Evolutionary conservation across 2,888 invertebrate genomes (phyloP).

Genomic region (Drosophila monieri): DNA sequence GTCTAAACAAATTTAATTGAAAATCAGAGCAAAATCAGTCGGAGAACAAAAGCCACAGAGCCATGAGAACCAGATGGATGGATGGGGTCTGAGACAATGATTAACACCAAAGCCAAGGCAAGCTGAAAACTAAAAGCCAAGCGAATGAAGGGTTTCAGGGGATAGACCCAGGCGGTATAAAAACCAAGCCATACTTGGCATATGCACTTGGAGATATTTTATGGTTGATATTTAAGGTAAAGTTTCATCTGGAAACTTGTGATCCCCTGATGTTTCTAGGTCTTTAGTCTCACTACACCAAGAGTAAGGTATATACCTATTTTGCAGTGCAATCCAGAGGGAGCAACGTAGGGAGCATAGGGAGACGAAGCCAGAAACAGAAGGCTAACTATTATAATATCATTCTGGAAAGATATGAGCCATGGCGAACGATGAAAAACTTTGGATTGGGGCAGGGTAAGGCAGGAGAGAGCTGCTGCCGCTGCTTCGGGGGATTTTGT

Average conservation of each 20-base stretch:
- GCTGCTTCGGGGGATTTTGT: conserved; percentile 72
- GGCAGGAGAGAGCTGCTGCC: conserved; percentile 21
- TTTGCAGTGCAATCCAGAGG: conserved; percentile 5
- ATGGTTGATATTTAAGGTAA: not conserved
- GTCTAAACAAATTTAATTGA: conserved; percentile 66
- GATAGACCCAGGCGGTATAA: conserved; percentile 26
- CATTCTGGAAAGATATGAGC: conserved; percentile 72
- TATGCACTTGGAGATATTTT: not conserved
- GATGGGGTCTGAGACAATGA: conserved; percentile 24
- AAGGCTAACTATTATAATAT: conserved; percentile 78
- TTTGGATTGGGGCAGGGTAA: conserved; percentile 38
- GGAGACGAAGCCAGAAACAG: conserved; percentile 53
- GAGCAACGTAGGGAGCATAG: conserved; percentile 6
- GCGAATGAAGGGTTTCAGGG: conserved; percentile 25
- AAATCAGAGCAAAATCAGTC: conserved; percentile 63
- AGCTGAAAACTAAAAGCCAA: conserved; percentile 38
- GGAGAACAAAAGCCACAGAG: conserved; percentile 50
- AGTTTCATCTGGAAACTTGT: too few relatives aligned
- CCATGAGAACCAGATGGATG: conserved; percentile 23
- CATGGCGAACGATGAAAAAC: conserved; percentile 43
- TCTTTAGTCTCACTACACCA: too few relatives aligned
- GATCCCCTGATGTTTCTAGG: too few relatives aligned
- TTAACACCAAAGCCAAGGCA: conserved; percentile 41
- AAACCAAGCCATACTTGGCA: not conserved
- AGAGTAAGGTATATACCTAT: not conserved